Evolutionary conservation across 2,888 invertebrate genomes (phyloP), one percentile per base, ranked within the genome.

Genomic region (Autographa pulchrina): DNA sequence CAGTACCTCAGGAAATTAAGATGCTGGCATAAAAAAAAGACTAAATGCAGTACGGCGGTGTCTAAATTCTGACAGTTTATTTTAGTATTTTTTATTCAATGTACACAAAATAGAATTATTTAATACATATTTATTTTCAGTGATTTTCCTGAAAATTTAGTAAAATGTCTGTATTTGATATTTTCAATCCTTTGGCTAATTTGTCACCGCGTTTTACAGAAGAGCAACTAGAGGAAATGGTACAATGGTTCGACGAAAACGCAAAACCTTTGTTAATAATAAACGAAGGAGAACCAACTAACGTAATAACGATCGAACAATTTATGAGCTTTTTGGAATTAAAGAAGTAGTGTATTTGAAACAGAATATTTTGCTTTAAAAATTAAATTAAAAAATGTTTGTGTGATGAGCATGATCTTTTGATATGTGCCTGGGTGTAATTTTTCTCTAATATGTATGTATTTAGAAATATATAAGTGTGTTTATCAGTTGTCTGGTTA

Each of bases 291-390:
- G 88, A 87, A 82, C 89, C 90, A 13, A 87, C 86, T 67, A 86
- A 91, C 73, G 91, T 91, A 83, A 88, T 95, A 85, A 91, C 91
- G 67, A 87, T 94, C 81, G 92, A 93, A 77, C 84, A 92, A 74
- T 72, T 94, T 9, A 81, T 88, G 74, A 71, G 85, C 35, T 95
- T 92, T 87, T 86, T 95, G 77, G 89, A 88, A 63, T 81, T 92
- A 67, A 93, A 91, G 85, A 94, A 90, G 95, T 95, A 92, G 79
- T 81, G 83, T 88, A 80, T n/a, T 31, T 14, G 32, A 60, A 65
- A 31, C 18, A 56, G 61, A 65, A n/a, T 62, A 4, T 43, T 16
- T 16, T 8, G 31, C 48, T 48, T 48, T n/a, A 48, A 48, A n/a
- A 48, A n/a, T 25, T n/a, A n/a, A n/a, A 25, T 25, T 25, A 25